These are phyloP conservation scores for Archaeoteleia sp. DNA, from an alignment of 2,888 invertebrate genomes.

Conservation along the genomic window DNA sequence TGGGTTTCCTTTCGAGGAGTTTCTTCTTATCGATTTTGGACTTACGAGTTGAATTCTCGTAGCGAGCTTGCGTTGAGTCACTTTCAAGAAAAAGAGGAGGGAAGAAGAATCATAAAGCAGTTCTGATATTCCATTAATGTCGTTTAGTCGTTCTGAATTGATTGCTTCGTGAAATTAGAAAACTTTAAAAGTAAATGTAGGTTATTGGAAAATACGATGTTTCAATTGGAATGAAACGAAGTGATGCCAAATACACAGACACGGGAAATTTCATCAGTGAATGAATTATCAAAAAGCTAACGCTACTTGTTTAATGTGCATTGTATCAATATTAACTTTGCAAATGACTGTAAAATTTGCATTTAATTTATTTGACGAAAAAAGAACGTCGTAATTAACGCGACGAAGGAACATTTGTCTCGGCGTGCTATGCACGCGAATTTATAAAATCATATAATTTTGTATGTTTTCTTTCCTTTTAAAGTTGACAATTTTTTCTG, in stretches of 20 bases:
- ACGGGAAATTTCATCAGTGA: neutral
- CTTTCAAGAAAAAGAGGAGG: conserved; percentile 30
- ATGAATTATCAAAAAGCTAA: neutral
- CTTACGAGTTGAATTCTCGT: conserved; percentile 51
- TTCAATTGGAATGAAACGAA: conserved; percentile 24
- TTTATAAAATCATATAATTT: too few species aligned
- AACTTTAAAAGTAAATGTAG: conserved; percentile 41
- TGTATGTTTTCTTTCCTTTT: too few species aligned
- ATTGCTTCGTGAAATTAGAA: conserved; percentile 45
- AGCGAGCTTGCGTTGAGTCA: conserved; percentile 42
- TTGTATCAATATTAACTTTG: too few species aligned
- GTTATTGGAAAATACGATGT: conserved; percentile 34
- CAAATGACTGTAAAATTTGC: too few species aligned
- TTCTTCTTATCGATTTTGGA: conserved; percentile 55
- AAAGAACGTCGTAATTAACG: too few species aligned
- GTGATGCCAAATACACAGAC: neutral
- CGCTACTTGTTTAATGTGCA: too few species aligned
- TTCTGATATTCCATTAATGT: conserved; percentile 52
- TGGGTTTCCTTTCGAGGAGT: conserved; percentile 52
- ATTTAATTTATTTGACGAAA: too few species aligned
- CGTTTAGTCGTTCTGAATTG: conserved; percentile 49
- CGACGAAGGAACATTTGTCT: too few species aligned
- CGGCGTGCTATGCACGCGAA: too few species aligned
- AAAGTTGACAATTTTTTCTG: too few species aligned
- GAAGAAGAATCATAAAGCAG: conserved; percentile 45